These are phyloP conservation scores for Myotis brandtii DNA, from an alignment of 2,113 vertebrate genomes.

Conservation along the genomic window DNA sequence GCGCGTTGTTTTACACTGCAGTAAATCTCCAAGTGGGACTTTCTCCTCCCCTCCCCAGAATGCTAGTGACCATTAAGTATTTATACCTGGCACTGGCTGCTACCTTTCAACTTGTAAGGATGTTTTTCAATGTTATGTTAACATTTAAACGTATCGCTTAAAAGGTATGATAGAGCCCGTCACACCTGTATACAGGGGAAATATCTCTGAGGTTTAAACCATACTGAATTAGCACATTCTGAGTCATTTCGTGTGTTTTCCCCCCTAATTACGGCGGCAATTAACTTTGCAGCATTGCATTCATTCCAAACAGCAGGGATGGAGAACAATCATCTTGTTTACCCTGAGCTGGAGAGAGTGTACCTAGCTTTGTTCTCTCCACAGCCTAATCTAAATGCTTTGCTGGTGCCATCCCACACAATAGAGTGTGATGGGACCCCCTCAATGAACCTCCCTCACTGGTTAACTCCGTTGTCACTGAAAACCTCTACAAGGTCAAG, in stretches of 20 bases:
- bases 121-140: not conserved
- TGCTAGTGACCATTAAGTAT: not conserved
- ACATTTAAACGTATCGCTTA: conserved; percentile 22
- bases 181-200: conserved; percentile 69
- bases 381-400: conserved; percentile 72
- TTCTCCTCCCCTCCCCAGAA: not conserved
- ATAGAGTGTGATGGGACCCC: conserved; percentile 61
- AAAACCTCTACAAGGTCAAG: conserved; percentile 63
- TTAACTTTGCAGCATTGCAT: conserved; percentile 79
- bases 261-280: conserved; percentile 79
- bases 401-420: conserved; percentile 73
- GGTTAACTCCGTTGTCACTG: conserved; percentile 69
- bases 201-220: conserved; percentile 68
- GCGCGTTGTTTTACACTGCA: not conserved
- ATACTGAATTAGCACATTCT: conserved; percentile 79
- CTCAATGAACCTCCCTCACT: conserved; percentile 28
- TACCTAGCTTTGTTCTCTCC: conserved; percentile 84
- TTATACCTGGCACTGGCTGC: not conserved
- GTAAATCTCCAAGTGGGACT: not conserved
- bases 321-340: conserved; percentile 84
- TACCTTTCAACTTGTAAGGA: not conserved
- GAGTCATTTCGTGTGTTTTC: conserved; percentile 56
- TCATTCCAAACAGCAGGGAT: conserved; percentile 75
- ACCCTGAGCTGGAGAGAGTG: conserved; percentile 79
- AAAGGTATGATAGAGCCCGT: not conserved